Evolutionary conservation across 2,113 vertebrate genomes (phyloP).

Genomic region (Nanger granti): DNA sequence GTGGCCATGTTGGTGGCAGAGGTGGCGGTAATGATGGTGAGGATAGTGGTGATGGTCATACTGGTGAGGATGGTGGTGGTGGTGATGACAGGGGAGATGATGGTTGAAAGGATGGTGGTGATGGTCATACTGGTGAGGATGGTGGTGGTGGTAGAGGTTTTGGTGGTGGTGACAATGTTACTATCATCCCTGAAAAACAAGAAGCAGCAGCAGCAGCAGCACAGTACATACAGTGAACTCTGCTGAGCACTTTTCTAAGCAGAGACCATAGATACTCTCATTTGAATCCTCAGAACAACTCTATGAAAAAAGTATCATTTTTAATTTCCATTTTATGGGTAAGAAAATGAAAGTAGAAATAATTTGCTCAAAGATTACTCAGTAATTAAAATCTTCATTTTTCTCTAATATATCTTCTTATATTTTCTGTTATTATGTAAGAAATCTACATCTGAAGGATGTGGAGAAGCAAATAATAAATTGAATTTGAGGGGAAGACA

Average conservation of each 20-base stretch:
- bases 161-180: fast-evolving
- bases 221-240: neutral
- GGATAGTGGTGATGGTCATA: fast-evolving
- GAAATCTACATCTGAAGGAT: neutral
- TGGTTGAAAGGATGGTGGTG: fast-evolving
- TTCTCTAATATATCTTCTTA: neutral
- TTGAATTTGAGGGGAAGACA: neutral
- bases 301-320: neutral
- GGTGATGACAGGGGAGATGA: fast-evolving
- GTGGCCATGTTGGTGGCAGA: fast-evolving
- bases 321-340: neutral
- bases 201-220: neutral
- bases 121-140: fast-evolving
- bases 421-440: neutral
- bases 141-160: fast-evolving
- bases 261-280: neutral
- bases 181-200: neutral
- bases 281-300: neutral
- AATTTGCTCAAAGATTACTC: neutral
- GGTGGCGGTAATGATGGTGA: neutral
- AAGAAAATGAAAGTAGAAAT: neutral
- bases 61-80: fast-evolving
- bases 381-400: neutral
- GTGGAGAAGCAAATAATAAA: neutral
- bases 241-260: neutral